Base-by-base conservation (phyloP, 2,113 vertebrate genomes). In the Piaya cayana region DNA sequence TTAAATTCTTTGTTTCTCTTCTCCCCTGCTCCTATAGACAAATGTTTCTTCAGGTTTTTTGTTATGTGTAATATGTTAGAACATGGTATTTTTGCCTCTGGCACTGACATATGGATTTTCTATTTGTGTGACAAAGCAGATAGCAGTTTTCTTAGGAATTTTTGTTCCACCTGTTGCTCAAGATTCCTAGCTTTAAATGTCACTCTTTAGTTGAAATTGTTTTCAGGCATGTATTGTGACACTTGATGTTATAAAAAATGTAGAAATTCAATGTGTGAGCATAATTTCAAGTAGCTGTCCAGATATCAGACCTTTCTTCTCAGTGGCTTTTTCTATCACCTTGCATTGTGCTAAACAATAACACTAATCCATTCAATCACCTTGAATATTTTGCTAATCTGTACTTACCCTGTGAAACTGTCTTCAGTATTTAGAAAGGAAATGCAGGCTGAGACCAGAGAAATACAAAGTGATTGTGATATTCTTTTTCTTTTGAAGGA, bases 281-380 rank as follows among this genome's bases (percentile, higher is more conserved):
- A 70, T 84, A 77, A 93, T 97, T 97, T 91, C 78, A 53, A 90
- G 78, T 81, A 83, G 43, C 83, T 92, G 80, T 89, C 83, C 90
- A 70, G 83, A 63, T 95, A 96, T 21, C 94, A 87, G 37, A 74
- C 87, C 88, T 92, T 69, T 81, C 90, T 93, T 82, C 67, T 93
- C 86, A 85, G 55, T 63, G 68, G 69, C 71, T 94, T 96, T 94
- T 95, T 77, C 53, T 79, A 81, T 93, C 86, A 93, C 92, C 53
- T 94, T 71, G 71, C 92, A 95, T 93, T 93, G 89, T 93, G 90
- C 85, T 96, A 82, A 90, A 95, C 92, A 96, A 96, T 95, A 78
- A 70, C 67, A 37, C 88, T 95, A 92, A 95, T 94, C 93, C 71
- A 53, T 96, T 96, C 90, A 93, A 88, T 96, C 92, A 83, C 88